Conservation (phyloP, 2,113 vertebrate species). For the Dromas ardeola region DNA sequence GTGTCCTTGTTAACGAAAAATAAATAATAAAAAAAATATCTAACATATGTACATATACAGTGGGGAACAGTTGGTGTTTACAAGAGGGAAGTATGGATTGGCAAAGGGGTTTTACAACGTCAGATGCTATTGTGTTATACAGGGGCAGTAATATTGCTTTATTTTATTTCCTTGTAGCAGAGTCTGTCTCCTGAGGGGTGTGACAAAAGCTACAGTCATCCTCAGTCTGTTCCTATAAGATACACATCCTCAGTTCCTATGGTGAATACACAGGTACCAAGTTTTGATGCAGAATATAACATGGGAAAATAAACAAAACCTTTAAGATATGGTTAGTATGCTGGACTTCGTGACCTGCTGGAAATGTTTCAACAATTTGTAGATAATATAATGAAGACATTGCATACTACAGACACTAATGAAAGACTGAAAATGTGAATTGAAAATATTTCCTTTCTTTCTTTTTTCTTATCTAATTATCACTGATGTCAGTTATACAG, state of each 20-base stretch:
- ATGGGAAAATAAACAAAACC: background rate
- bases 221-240: background rate
- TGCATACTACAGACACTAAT: background rate
- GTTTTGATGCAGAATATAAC: background rate
- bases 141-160: background rate
- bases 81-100: background rate
- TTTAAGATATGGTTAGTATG: background rate
- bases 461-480: background rate
- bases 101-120: background rate
- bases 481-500: background rate
- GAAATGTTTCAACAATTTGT: background rate
- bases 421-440: background rate
- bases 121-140: background rate
- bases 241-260: background rate
- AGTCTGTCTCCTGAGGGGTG: background rate
- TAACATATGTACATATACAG: rapidly evolving
- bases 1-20: background rate
- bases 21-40: background rate
- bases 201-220: background rate
- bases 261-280: background rate
- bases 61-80: background rate
- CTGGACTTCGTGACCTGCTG: background rate
- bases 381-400: background rate
- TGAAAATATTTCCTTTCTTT: background rate
- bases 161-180: background rate